Evolutionary conservation across 2,888 invertebrate species (phyloP).

Genomic region (Acanthococcus lagerstroemiae): DNA sequence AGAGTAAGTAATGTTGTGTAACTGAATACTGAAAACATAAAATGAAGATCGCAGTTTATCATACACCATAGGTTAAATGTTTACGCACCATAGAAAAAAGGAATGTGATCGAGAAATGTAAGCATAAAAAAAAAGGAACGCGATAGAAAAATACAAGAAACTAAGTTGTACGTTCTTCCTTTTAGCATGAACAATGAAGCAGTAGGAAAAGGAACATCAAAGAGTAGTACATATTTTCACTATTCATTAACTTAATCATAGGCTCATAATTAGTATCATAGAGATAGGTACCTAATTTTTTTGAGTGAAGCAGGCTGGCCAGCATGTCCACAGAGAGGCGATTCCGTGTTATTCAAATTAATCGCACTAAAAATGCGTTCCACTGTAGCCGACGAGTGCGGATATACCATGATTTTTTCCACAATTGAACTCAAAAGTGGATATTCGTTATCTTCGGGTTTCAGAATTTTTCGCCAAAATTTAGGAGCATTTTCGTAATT

Average conservation of each 20-base stretch:
- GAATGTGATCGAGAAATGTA: constrained; percentile 6
- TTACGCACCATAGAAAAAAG: constrained; percentile 4
- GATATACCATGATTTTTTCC: constrained; percentile 1
- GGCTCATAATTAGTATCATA: constrained; percentile 5
- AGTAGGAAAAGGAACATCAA: constrained; percentile 4
- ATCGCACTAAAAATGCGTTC: constrained; percentile 4
- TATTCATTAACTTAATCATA: constrained; percentile 6
- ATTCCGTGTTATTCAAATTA: constrained; percentile 4
- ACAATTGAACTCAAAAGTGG: constrained; percentile 6
- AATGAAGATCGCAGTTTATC: not conserved
- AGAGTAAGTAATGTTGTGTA: constrained; percentile 3
- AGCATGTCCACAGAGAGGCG: constrained; percentile 1
- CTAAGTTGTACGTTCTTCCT: constrained; percentile 5
- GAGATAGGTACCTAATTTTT: constrained; percentile 1
- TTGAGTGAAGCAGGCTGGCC: constrained; percentile 3
- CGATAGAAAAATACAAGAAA: constrained; percentile 5
- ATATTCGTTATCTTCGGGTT: constrained; percentile 4
- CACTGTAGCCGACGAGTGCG: constrained; percentile 8
- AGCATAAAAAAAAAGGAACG: not conserved
- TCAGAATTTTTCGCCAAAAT: constrained; percentile 8
- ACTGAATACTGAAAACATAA: constrained; percentile 1
- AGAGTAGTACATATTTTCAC: constrained; percentile 2
- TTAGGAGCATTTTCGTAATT: constrained; percentile 4
- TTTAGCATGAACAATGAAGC: constrained; percentile 2
- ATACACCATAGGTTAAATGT: constrained; percentile 1